phyloP scores from a whole-genome alignment of 1,140 invertebrate species.

The Drosophila kohkoa region DNA sequence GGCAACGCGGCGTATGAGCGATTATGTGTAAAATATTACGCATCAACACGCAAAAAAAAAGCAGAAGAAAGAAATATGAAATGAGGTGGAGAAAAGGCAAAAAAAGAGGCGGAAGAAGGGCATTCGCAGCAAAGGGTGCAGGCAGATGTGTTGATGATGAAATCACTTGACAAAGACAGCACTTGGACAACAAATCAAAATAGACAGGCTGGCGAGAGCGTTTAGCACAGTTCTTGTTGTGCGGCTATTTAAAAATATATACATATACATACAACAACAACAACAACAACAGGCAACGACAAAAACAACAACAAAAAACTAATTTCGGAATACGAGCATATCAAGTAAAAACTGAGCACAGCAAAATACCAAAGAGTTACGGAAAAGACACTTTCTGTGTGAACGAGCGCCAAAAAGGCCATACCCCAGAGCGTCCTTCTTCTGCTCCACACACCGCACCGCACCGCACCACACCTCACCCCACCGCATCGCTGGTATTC shows the following conservation, averaged over 20 bases:
- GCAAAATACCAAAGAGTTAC: conserved; percentile 81
- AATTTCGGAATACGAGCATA: conserved; percentile 73
- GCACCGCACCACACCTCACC: conserved; percentile 2
- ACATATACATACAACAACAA: conserved; percentile 27
- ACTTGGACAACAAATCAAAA: conserved; percentile 84
- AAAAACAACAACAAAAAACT: conserved; percentile 63
- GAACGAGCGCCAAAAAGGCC: conserved; percentile 82
- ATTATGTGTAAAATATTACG: conserved; percentile 80
- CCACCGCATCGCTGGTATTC: conserved; percentile 30
- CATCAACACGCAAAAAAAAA: conserved; percentile 49
- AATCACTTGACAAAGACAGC: conserved; percentile 62
- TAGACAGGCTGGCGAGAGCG: conserved; percentile 79
- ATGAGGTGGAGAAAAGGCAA: neutral
- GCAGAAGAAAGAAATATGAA: neutral
- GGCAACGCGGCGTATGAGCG: conserved; percentile 67
- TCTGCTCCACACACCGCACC: conserved; percentile 16
- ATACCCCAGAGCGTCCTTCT: conserved; percentile 51
- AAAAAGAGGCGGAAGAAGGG: conserved; percentile 11
- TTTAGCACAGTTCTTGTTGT: conserved; percentile 78
- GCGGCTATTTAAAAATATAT: conserved; percentile 76
- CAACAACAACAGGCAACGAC: conserved; percentile 27
- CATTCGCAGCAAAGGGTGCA: conserved; percentile 12
- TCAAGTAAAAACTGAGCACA: conserved; percentile 78
- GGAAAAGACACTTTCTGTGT: conserved; percentile 77
- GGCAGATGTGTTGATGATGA: conserved; percentile 34